phyloP scores from a whole-genome alignment of 2,797 vertebrate genomes.

The Cyclopterus lumpus region DNA sequence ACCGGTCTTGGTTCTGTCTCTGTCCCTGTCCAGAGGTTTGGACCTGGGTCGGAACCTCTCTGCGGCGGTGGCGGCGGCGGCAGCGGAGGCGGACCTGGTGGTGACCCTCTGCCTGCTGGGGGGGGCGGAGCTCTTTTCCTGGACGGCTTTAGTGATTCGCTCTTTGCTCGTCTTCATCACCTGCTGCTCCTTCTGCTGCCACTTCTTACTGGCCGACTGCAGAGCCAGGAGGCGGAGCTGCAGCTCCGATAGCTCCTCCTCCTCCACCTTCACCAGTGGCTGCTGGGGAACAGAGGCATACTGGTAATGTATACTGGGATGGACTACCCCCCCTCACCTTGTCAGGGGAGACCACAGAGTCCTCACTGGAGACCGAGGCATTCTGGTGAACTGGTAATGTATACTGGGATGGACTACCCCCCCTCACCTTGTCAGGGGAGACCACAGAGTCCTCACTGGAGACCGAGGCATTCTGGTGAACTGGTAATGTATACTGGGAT shows the following conservation, averaged over 20 bases:
- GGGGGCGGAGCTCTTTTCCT: constrained; percentile 79
- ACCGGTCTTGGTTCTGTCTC: constrained; percentile 81
- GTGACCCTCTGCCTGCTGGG: constrained; percentile 57
- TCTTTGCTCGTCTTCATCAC: constrained; percentile 98
- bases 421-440: constrained; percentile 64
- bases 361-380: too few species aligned
- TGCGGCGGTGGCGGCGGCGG: constrained; percentile 6
- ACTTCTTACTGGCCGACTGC: constrained; percentile 98
- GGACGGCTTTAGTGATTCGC: constrained; percentile 86
- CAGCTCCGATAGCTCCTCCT: constrained; percentile 96
- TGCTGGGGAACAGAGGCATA: background rate
- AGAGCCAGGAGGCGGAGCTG: constrained; percentile 95
- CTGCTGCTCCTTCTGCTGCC: constrained; percentile 98
- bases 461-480: constrained; percentile 60
- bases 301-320: too few species aligned
- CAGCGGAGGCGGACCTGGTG: constrained; percentile 42
- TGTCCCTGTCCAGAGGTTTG: constrained; percentile 67
- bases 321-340: too few species aligned
- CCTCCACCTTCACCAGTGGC: constrained; percentile 81
- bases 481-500: too few species aligned
- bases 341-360: too few species aligned
- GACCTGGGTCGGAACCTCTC: constrained; percentile 59
- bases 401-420: too few species aligned
- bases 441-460: constrained; percentile 69
- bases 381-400: too few species aligned